Evolutionary conservation across 2,888 invertebrate genomes (phyloP), one percentile per base, ranked within the genome.

Genomic region (Andrena marginata): DNA sequence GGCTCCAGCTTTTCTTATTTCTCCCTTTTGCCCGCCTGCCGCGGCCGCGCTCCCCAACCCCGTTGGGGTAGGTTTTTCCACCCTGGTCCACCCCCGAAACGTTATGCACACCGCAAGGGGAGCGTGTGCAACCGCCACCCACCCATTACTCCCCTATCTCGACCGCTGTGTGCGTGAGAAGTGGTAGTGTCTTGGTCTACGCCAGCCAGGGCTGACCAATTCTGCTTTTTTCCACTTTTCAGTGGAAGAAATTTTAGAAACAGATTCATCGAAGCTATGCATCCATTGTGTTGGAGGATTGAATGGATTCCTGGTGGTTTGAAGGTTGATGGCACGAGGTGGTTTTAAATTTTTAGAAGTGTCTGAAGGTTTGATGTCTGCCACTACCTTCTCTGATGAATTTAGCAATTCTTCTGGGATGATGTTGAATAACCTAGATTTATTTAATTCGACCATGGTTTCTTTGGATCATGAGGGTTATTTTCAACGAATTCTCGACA

Each of bases 1-100:
- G 86, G 87, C 89, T 89, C 88, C 87, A 83, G 81, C 84, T 87
- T 87, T 87, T 89, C 90, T 91, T 90, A 89, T 91, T 91, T 89
- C 89, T 90, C 87, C 87, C 91, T 90, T 91, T 91, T 51, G 72
- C 81, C 77, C 87, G 64, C 86, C 89, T 87, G 85, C 85, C 84
- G 85, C 86, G 78, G 84, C 67, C 77, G 69, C 85, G 69, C 85
- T 76, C 87, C 87, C 87, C 78, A 80, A 76, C 85, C 79, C 88
- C 83, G 89, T 90, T 91, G 91, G 91, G 91, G 92, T 91, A 92
- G 92, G 92, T 92, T 92, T 91, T 91, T 90, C 89, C 90, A 84
- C 80, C 87, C 88, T 80, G 62, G 64, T 70, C 71, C 73, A 70
- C 67, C 88, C 72, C 59, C 79, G 71, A 65, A 54, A 70, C 64